Evolutionary conservation across 2,888 invertebrate species (phyloP), one percentile per base, ranked within the genome.

Genomic region (Monochamus alternatus): DNA sequence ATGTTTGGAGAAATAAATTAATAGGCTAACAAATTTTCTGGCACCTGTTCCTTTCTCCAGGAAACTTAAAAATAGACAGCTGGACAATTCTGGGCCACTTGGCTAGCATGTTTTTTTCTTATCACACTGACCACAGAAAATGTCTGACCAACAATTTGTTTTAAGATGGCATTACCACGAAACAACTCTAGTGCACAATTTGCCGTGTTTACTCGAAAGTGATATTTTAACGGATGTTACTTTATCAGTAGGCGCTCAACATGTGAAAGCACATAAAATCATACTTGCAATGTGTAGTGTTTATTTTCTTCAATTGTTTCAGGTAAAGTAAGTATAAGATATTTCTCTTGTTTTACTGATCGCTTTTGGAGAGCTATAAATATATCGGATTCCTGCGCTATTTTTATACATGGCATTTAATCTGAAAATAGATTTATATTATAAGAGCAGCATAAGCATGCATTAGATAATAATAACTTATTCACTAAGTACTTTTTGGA

Each of bases 231-330:
- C 96, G 73, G 96, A 97, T 89, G 96, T 97, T 66, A 97, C 96
- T 10, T 90, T 97, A 64, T 95, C 95, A 80, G 96, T 96, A 5
- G 95, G 94, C 83, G 95, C 96, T 31, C 93, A 95, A 77, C 93
- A 94, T n/a, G 90, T 97, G 81, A 94, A 94, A 84, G 97, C 97
- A 1, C 97, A 97, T 89, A 93, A 94, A 85, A 93, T 97, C 69
- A 95, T 97, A 68, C 90, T 97, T 74, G 97, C 97, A 38, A 95
- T 96, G 79, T 97, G 97, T 90, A 97, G 97, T 89, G 94, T 94
- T 82, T 97, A 97, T 90, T 97, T 97, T 89, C 94, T 96, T 84
- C 95, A 96, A 85, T 90, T 97, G 78, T 96, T 97, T 90, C 94
- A 94, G 93, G 95, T 94, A 89, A 82, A 82, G 89, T 69, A 88